Evolutionary conservation across 1,140 invertebrate genomes (phyloP).

Genomic region (Euglossa dilemma): DNA sequence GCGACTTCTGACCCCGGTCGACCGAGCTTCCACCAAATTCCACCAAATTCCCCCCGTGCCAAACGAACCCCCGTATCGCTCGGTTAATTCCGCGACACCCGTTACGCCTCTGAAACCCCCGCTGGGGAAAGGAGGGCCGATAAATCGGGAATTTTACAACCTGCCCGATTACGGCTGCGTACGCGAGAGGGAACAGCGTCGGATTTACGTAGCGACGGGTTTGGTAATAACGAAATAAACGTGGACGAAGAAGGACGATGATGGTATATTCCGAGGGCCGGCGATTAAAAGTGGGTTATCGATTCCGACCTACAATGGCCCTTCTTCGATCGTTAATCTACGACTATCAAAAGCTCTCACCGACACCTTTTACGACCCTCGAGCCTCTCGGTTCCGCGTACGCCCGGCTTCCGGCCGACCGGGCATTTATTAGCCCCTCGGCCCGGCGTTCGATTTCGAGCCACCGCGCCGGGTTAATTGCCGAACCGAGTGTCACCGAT

Average conservation of each 20-base stretch:
- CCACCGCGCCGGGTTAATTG: slow-evolving; percentile 4
- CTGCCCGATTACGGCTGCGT: no score
- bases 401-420: not conserved
- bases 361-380: slow-evolving; percentile 32
- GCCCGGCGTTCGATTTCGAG: slow-evolving; percentile 24
- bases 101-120: slow-evolving; percentile 18
- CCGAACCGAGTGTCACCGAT: slow-evolving; percentile 6
- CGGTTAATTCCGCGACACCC: slow-evolving; percentile 60
- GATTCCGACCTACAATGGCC: not conserved
- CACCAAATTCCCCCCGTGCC: not conserved
- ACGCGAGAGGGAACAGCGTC: no score
- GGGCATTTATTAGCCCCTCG: slow-evolving; percentile 17
- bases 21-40: slow-evolving; percentile 7
- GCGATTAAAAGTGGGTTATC: slow-evolving; percentile 18
- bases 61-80: slow-evolving; percentile 47
- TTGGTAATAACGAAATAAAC: not conserved
- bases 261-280: not conserved
- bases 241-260: no score
- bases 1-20: slow-evolving; percentile 43
- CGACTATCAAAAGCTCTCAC: slow-evolving; percentile 26
- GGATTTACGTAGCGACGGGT: not conserved
- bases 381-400: not conserved
- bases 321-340: slow-evolving; percentile 17
- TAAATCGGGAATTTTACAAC: not conserved
- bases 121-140: not conserved